These are phyloP conservation scores for Erpobdella octoculata DNA, from an alignment of 2,888 invertebrate species.

Conservation along the genomic window DNA sequence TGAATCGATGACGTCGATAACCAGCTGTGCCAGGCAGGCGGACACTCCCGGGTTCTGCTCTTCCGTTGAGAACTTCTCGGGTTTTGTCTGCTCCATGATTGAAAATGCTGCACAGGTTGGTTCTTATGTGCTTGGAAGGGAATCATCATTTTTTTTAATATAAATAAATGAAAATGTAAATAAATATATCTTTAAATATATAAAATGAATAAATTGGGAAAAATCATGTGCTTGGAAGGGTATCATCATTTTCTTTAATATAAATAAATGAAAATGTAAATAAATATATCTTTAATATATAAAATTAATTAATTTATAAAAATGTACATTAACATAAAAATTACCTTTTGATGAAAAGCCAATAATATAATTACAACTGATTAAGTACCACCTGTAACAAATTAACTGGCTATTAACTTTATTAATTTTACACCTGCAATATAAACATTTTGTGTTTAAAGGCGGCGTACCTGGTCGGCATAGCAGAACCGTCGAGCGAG, in stretches of 20 bases:
- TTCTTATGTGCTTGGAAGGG: neutral
- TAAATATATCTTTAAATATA: neutral
- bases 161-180: too few relatives aligned
- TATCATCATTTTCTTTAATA: too few relatives aligned
- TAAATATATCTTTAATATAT: neutral
- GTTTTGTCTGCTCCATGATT: constrained; percentile 79
- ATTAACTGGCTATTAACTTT: too few relatives aligned
- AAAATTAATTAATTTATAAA: neutral
- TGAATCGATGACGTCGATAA: constrained; percentile 78
- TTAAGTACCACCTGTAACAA: too few relatives aligned
- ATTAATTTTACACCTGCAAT: neutral
- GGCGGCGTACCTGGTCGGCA: constrained; percentile 86
- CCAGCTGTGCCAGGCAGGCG: constrained; percentile 75
- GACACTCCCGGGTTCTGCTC: constrained; percentile 77
- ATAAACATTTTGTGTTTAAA: constrained; percentile 36
- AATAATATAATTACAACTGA: neutral
- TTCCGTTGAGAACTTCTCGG: constrained; percentile 73
- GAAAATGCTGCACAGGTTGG: constrained; percentile 77
- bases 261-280: too few relatives aligned
- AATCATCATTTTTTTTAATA: too few relatives aligned
- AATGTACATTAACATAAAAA: neutral
- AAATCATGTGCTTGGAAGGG: neutral
- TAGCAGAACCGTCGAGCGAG: constrained; percentile 79
- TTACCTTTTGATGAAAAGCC: neutral
- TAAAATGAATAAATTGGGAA: neutral